phyloP scores from a whole-genome alignment of 2,797 vertebrate species.

The Sebastes minor region DNA sequence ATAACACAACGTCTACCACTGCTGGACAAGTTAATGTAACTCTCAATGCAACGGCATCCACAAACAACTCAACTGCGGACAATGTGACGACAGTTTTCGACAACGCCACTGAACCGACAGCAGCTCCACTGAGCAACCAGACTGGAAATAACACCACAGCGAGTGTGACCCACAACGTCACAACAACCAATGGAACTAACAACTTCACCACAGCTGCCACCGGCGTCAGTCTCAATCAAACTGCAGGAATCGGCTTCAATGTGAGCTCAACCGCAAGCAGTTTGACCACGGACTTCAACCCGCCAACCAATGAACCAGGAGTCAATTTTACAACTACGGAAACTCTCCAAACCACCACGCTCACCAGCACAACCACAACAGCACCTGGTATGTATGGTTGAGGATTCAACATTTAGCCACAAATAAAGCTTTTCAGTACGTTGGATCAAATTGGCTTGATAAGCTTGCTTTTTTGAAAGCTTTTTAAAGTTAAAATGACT shows the following conservation, averaged over 20 bases:
- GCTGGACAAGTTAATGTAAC: too few species aligned
- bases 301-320: neutral
- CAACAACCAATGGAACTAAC: neutral
- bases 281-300: neutral
- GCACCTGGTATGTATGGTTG: slow-evolving; percentile 38
- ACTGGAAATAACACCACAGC: slow-evolving; percentile 14
- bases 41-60: neutral
- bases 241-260: neutral
- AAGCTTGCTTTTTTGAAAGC: neutral
- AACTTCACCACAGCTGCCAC: neutral
- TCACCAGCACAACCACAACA: neutral
- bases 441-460: neutral
- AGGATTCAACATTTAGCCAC: neutral
- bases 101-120: slow-evolving; percentile 15
- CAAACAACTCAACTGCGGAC: neutral
- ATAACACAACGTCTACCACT: too few species aligned
- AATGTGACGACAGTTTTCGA: neutral
- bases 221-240: neutral
- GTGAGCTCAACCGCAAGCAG: neutral
- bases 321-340: neutral
- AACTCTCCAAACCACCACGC: neutral
- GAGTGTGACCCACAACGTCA: neutral
- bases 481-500: neutral
- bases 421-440: neutral
- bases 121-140: slow-evolving; percentile 1